Evolutionary conservation across 1,140 invertebrate genomes (phyloP).

Genomic region (Adoxophyes honmai): DNA sequence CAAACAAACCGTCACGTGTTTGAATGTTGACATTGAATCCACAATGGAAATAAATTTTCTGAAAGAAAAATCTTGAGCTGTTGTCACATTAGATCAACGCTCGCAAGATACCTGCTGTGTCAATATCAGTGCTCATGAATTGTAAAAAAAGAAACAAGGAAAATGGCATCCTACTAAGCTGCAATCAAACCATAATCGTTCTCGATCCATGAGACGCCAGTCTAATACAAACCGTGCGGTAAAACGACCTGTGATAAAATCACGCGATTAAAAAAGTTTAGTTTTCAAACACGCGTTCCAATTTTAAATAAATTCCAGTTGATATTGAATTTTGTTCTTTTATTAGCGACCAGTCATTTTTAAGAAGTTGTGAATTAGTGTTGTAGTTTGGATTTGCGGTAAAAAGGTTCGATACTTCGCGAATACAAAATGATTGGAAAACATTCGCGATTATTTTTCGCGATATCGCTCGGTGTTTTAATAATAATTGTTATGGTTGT

Average conservation of each 20-base stretch:
- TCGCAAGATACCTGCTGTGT: not conserved
- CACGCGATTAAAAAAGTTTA: too few species aligned
- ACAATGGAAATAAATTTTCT: too few species aligned
- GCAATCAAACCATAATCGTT: constrained; percentile 12
- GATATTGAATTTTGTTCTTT: too few species aligned
- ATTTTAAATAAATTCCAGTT: too few species aligned
- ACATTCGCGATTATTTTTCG: constrained; percentile 49
- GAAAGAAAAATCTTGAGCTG: too few species aligned
- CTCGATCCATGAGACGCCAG: constrained; percentile 1
- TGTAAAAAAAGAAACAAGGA: not conserved
- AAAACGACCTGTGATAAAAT: not conserved
- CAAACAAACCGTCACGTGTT: too few species aligned
- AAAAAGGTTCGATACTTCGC: too few species aligned
- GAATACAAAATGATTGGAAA: constrained; percentile 49
- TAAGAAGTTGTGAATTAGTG: too few species aligned
- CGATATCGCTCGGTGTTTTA: constrained; percentile 39
- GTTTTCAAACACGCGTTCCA: too few species aligned
- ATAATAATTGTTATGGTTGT: constrained; percentile 48
- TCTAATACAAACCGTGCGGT: not conserved
- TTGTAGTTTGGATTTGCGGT: too few species aligned
- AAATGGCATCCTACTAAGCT: not conserved
- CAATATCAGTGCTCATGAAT: not conserved
- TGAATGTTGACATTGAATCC: too few species aligned
- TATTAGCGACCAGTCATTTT: too few species aligned
- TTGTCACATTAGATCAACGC: not conserved